A percentile compares a stretch with the other conserved stretches of the same genome.
phyloP scores from a whole-genome alignment of 2,888 invertebrate species.

The Stramonita haemastoma region DNA sequence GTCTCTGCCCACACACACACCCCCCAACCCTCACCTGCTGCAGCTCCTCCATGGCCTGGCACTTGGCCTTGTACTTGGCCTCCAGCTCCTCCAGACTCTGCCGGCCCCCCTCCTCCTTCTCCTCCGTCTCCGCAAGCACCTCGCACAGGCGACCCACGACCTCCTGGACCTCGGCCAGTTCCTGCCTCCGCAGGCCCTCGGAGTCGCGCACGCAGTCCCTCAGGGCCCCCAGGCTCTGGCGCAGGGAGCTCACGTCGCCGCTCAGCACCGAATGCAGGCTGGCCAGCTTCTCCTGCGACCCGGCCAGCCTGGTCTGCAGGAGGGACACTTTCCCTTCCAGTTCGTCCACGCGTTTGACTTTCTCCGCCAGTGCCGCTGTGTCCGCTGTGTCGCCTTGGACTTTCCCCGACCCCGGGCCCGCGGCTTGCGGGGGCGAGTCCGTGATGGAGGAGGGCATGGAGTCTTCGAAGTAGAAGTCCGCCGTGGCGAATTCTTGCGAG shows the following conservation, averaged over 20 bases:
- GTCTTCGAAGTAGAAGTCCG: constrained; percentile 93
- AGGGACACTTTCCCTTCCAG: constrained; percentile 40
- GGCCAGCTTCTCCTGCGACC: constrained; percentile 13
- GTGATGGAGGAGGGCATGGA: constrained; percentile 90
- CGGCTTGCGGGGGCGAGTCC: constrained; percentile 72
- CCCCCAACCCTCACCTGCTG: constrained; percentile 35
- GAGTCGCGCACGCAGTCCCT: constrained; percentile 24
- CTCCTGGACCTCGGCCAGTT: neutral
- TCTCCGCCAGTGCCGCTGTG: constrained; percentile 42
- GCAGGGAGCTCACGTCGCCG: constrained; percentile 26
- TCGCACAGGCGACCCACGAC: neutral
- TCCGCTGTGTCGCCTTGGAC: constrained; percentile 38
- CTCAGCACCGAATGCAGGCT: constrained; percentile 26
- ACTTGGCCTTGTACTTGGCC: constrained; percentile 28
- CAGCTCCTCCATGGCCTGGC: constrained; percentile 35
- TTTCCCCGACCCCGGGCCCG: neutral
- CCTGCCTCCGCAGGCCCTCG: neutral
- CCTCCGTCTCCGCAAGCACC: constrained; percentile 29
- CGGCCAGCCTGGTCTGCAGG: constrained; percentile 35
- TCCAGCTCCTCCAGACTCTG: constrained; percentile 25
- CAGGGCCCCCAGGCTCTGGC: constrained; percentile 21
- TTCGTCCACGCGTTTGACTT: constrained; percentile 35
- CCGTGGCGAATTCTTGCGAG: constrained; percentile 85
- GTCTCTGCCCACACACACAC: too few species aligned
- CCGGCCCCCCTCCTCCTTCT: constrained; percentile 41